Evolutionary conservation across 2,113 vertebrate genomes (phyloP).

Genomic region (Antechinus stuartii): DNA sequence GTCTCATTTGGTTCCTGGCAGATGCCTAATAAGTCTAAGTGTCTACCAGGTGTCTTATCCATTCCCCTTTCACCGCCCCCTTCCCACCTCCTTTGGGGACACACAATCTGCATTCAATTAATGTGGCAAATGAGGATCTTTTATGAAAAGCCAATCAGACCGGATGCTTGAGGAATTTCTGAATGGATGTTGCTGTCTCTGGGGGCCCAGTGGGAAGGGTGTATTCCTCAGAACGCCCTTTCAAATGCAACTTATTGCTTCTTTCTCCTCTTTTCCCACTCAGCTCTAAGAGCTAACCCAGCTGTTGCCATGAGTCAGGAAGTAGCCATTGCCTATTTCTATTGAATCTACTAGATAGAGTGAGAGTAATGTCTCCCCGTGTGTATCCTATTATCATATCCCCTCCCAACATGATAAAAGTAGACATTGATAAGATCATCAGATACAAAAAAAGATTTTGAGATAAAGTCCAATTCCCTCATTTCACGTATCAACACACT

Average conservation of each 20-base stretch:
- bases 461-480: background rate
- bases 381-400: background rate
- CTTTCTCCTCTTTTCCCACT: background rate
- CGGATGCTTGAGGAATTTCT: background rate
- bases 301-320: background rate
- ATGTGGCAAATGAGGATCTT: background rate
- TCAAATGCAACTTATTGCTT: background rate
- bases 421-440: background rate
- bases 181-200: background rate
- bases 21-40: background rate
- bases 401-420: constrained; percentile 4
- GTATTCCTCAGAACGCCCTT: background rate
- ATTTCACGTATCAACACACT: background rate
- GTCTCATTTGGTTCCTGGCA: background rate
- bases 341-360: background rate
- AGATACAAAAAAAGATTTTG: background rate
- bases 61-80: background rate
- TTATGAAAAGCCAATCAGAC: accelerated
- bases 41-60: background rate
- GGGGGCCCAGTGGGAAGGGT: background rate
- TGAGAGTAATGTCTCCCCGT: background rate
- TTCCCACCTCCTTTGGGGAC: background rate
- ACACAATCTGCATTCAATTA: background rate
- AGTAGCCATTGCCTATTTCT: background rate
- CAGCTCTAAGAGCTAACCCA: constrained; percentile 1